Base-by-base conservation (phyloP, 37 sponge, comb jelly and placozoan species). In the Chondrosia reniformis region DNA sequence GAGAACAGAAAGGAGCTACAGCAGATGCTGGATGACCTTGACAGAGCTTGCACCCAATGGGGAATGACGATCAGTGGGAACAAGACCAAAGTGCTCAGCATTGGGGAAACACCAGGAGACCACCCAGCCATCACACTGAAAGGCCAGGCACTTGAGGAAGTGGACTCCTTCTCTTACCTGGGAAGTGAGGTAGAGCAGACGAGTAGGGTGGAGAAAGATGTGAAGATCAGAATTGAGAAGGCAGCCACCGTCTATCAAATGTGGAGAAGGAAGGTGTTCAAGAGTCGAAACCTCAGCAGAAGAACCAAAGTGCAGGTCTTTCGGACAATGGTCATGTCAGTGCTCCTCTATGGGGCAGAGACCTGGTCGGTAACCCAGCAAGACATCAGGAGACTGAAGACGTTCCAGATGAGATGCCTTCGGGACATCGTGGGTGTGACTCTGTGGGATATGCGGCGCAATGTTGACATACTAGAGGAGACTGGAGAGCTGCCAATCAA, bases 191-290 rank as follows among this genome's bases (percentile, higher is more conserved):
- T 66, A 37, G 67, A 40, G 36, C 33, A 66, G 67, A 66, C 39
- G 9, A 4, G 5, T 8, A 66, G 17, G 67, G 40, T 66, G 5
- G 38, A 10, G 39, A 66, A 66, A 10, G 67, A 66, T 37, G 67
- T 66, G 67, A 66, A 66, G 39, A 66, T 66, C 19, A 66, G 67
- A 66, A 36, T 66, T 36, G 36, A 66, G 67, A 66, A 66, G 36
- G 67, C 67, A 32, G 32, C 67, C 33, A 66, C 67, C 38, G 67
- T 66, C 39, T 31, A 66, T 40, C 67, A 66, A 19, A 12, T 66
- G 67, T 32, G 67, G 67, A 66, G 67, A 19, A 66, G 67, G 67
- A 66, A 66, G 17, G 67, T 66, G 22, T 66, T 66, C 67, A 66
- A 32, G 67, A 66, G 36, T 6, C 38, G 36, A 37, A 66, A 40